A percentile compares a stretch with the other conserved stretches of the same genome.
These are phyloP conservation scores for Oryzias woworae DNA, from an alignment of 2,113 vertebrate genomes.

Conservation along the genomic window DNA sequence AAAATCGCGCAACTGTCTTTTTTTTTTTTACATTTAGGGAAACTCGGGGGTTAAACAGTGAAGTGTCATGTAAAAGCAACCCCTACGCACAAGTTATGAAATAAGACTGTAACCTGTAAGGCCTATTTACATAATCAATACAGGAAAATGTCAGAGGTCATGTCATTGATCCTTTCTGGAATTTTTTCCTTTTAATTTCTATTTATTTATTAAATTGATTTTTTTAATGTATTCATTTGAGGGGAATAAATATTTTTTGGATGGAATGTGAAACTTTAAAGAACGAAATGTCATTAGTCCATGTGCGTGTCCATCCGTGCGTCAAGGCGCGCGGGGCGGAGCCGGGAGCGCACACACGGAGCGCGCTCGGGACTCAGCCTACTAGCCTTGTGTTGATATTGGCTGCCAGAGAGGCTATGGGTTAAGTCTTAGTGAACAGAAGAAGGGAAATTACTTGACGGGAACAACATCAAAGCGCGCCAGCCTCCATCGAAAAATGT, in stretches of 20 bases:
- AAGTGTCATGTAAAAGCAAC: no score
- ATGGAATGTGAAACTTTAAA: no score
- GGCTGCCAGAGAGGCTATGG: constrained; percentile 49
- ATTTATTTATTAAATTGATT: not conserved
- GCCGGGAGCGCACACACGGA: constrained; percentile 26
- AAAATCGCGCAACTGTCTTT: fast-evolving
- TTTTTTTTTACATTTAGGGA: no score
- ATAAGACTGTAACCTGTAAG: not conserved
- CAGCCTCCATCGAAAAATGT: not conserved
- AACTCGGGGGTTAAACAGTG: no score
- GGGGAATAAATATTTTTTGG: no score
- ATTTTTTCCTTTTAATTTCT: no score
- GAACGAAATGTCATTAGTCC: not conserved
- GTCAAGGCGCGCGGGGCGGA: constrained; percentile 30
- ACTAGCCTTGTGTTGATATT: constrained; percentile 52
- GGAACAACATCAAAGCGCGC: constrained; percentile 7
- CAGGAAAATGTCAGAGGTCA: not conserved
- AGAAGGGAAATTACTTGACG: constrained; percentile 6
- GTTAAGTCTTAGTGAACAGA: constrained; percentile 30
- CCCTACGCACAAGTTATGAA: not conserved
- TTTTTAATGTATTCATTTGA: no score
- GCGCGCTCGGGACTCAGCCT: constrained; percentile 42
- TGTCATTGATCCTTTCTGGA: fast-evolving
- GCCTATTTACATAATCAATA: constrained; percentile 1
- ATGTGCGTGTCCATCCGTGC: constrained; percentile 11